Evolutionary conservation across 1,140 invertebrate species (phyloP).

Genomic region (Diorhabda elongata): DNA sequence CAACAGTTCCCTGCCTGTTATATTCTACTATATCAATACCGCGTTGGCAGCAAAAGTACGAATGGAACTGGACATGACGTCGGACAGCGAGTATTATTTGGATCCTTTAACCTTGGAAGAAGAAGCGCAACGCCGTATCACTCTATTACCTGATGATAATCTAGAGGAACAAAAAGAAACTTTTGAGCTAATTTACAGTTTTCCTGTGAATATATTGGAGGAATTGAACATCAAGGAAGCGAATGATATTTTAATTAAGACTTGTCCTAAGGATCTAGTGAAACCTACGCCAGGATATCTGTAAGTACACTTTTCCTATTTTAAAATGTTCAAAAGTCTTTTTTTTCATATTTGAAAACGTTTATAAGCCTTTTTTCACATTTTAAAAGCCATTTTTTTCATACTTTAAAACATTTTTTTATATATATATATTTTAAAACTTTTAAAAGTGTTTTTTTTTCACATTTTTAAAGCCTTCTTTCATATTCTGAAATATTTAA

Average conservation of each 20-base stretch:
- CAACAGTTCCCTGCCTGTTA: conserved; percentile 64
- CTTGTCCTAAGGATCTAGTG: conserved; percentile 56
- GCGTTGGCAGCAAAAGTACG: conserved; percentile 63
- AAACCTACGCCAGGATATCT: conserved; percentile 10
- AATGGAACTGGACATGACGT: conserved; percentile 63
- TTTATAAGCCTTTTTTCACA: too few species aligned
- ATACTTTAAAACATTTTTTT: too few species aligned
- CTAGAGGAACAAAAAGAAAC: conserved; percentile 59
- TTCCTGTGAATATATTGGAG: conserved; percentile 52
- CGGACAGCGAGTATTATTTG: conserved; percentile 56
- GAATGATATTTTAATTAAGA: conserved; percentile 73
- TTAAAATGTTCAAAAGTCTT: too few species aligned
- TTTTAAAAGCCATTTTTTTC: too few species aligned
- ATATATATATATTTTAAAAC: neutral
- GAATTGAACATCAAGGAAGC: conserved; percentile 72
- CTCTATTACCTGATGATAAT: conserved; percentile 68
- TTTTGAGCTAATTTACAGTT: conserved; percentile 62
- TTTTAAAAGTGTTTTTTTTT: neutral
- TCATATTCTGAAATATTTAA: too few species aligned
- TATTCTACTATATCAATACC: conserved; percentile 72
- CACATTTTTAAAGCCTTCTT: neutral
- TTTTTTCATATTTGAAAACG: too few species aligned
- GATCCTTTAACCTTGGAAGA: conserved; percentile 55
- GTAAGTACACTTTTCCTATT: neutral
- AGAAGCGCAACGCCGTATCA: conserved; percentile 71